These are phyloP conservation scores for Gephyroberyx darwinii DNA, from an alignment of 2,797 vertebrate species.

Conservation along the genomic window DNA sequence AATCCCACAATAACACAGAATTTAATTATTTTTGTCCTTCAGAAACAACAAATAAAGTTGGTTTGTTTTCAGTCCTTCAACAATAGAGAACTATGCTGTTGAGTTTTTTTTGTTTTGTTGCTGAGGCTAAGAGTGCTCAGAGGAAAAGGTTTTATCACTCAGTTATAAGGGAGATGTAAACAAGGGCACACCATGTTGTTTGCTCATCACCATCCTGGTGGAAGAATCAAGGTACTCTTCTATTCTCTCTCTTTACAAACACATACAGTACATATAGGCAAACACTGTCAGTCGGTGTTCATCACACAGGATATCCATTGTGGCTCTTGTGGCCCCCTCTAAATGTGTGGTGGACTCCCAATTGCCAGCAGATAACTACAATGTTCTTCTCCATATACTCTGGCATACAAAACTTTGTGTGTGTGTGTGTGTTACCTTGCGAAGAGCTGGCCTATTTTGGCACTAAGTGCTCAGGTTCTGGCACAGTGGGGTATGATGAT, in stretches of 20 bases:
- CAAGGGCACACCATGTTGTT: not conserved
- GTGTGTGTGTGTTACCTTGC: not conserved
- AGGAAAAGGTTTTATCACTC: too few species aligned
- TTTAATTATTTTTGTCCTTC: too few species aligned
- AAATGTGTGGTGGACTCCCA: not conserved
- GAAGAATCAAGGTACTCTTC: too few species aligned
- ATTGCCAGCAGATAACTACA: not conserved
- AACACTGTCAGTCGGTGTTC: not conserved
- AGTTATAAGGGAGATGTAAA: not conserved
- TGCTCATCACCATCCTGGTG: too few species aligned
- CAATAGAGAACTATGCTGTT: too few species aligned
- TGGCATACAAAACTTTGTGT: not conserved
- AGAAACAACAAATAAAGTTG: too few species aligned
- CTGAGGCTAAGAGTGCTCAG: too few species aligned
- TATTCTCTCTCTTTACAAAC: not conserved
- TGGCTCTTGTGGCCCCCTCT: not conserved
- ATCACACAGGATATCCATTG: not conserved
- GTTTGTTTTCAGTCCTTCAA: too few species aligned
- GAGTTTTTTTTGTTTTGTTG: too few species aligned
- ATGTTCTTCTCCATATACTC: not conserved
- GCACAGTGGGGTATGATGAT: conserved; percentile 10
- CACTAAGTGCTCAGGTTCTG: conserved; percentile 9
- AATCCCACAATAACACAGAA: too few species aligned
- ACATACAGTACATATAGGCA: conserved; percentile 8
- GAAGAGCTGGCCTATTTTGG: not conserved